Base-by-base conservation (phyloP, 2,797 vertebrate species). In the Sorex maritimensis region DNA sequence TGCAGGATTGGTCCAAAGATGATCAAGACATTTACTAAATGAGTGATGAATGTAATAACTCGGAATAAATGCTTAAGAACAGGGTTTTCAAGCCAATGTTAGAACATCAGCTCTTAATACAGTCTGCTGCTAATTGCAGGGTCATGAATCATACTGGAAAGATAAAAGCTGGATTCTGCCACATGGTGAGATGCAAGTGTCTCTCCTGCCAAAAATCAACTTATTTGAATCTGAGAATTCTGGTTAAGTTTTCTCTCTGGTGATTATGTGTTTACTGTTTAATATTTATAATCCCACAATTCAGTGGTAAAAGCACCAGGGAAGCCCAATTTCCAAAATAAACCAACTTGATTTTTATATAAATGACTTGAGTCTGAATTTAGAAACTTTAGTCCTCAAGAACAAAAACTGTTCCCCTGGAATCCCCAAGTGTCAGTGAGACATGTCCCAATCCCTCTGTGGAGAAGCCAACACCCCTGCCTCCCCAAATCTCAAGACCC, bases 81-180 rank as follows among this genome's bases (percentile, higher is more conserved):
- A 72, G 58, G 6, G 19, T 38, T 85, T 91, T 87, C 17, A 58
- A 73, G 44, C 11, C 52, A 17, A 71, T 74, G 34, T 2, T 52
- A 68, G 75, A 46, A 82, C 23, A 65, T 58, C 15, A 58, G 28
- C 49, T 80, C 83, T 73, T 93, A 84, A 44, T 46, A 78, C 44
- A 89, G 84, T 74, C 13, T 86, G 83, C n/a, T 74, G 79, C 86
- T 46, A 69, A 85, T 75, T 87, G 65, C 23, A 73, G 49, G 55
- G 34, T 88, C 30, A 68, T 63, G 24, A 89, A 75, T 79, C 82
- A 75, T 34, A 68, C 7, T 41, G 12, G 65, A 52, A 89, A 71
- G 92, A 87, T 19, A 41, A 75, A 89, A 84, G 79, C 58, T 89
- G 65, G 38, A n/a, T 83, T 89, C 69, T 67, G 55, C 44, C 58